Conservation (phyloP, 2,888 invertebrate genomes). For the Lithophane leautieri region DNA sequence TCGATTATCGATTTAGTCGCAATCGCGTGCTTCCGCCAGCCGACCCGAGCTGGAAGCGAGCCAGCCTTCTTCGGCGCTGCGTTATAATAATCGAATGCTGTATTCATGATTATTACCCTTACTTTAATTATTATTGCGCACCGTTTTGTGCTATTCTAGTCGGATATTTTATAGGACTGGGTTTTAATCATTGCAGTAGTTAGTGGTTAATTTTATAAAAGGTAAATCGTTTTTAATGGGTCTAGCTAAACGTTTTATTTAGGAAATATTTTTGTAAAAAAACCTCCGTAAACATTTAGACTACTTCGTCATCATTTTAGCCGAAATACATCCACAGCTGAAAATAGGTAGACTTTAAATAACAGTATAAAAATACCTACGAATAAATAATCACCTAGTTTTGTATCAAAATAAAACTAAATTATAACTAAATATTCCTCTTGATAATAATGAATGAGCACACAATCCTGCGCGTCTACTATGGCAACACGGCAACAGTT, state of each 20-base stretch:
- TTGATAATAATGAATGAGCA: constrained; percentile 1
- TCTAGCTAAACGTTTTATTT: background rate
- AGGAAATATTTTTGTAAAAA: background rate
- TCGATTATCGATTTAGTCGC: constrained; percentile 77
- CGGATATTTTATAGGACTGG: constrained; percentile 27
- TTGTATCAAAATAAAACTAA: background rate
- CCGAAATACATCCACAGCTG: too few relatives aligned
- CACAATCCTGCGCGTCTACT: background rate
- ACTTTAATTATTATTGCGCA: constrained; percentile 64
- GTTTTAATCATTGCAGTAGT: constrained; percentile 17
- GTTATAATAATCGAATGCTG: constrained; percentile 72
- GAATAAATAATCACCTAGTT: too few relatives aligned
- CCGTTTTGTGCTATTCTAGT: constrained; percentile 49
- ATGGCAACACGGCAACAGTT: background rate
- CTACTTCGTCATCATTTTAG: background rate
- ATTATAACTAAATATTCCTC: background rate
- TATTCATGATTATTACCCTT: constrained; percentile 75
- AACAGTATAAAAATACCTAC: background rate
- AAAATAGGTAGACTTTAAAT: background rate
- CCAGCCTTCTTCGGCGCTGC: constrained; percentile 78
- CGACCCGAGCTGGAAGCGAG: constrained; percentile 74
- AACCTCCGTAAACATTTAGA: too few relatives aligned
- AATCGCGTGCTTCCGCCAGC: constrained; percentile 76
- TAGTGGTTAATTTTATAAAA: constrained; percentile 4
- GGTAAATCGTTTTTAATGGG: constrained; percentile 5